Evolutionary conservation across 2,888 invertebrate genomes (phyloP).

Genomic region (Hipparchia sbordonii): DNA sequence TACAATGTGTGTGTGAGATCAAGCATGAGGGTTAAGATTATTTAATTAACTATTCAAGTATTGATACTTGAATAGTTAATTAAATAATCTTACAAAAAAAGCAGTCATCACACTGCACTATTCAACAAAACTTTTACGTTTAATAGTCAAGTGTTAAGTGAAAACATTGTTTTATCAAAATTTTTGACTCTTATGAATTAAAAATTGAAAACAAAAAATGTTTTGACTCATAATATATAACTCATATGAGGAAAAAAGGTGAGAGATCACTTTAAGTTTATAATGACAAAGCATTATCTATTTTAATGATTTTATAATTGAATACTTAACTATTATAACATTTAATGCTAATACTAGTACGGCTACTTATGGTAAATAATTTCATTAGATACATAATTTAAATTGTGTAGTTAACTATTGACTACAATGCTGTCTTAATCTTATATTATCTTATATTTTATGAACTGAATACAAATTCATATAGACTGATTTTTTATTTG

Average conservation of each 20-base stretch:
- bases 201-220: not conserved
- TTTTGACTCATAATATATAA: not conserved
- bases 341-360: not conserved
- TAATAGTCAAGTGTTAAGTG: too few species aligned
- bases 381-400: not conserved
- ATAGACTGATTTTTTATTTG: not conserved
- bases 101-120: not conserved
- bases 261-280: not conserved
- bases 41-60: too few species aligned
- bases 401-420: too few species aligned
- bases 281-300: not conserved
- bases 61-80: constrained; percentile 4
- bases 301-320: too few species aligned
- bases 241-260: not conserved
- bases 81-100: not conserved
- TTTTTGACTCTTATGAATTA: not conserved
- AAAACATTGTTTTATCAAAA: too few species aligned
- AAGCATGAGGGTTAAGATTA: not conserved
- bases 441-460: not conserved
- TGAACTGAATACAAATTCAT: not conserved
- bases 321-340: not conserved
- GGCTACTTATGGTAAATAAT: not conserved
- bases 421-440: not conserved
- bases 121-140: not conserved
- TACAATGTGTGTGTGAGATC: not conserved